Percentiles rank a stretch among this genome's conserved stretches.
Conservation (phyloP, 2,113 vertebrate species). For the Tragelaphus buxtoni region DNA sequence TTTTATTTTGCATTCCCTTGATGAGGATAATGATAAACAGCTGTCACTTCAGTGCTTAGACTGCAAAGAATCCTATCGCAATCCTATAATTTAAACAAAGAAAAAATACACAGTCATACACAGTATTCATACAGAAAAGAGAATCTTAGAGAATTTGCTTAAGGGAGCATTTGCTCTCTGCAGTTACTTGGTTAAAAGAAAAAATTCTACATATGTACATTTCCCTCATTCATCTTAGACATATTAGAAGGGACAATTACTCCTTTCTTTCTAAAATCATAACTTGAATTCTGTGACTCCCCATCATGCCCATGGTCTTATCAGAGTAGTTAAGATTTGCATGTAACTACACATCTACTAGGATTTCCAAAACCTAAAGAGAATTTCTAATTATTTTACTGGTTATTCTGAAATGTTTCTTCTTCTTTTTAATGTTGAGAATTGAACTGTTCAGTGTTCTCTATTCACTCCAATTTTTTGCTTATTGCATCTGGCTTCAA, state of each 20-base stretch:
- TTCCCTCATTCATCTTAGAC: slow-evolving; percentile 48
- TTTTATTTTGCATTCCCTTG: slow-evolving; percentile 84
- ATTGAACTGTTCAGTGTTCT: neutral
- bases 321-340: slow-evolving; percentile 23
- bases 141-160: slow-evolving; percentile 45
- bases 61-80: slow-evolving; percentile 77
- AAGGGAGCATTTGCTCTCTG: slow-evolving; percentile 8
- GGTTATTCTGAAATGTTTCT: neutral
- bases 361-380: slow-evolving; percentile 33
- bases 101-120: slow-evolving; percentile 44
- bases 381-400: slow-evolving; percentile 12
- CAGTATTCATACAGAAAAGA: slow-evolving; percentile 47
- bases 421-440: neutral
- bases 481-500: neutral
- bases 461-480: neutral
- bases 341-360: neutral
- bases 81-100: slow-evolving; percentile 81
- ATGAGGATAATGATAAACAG: slow-evolving; percentile 87
- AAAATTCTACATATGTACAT: slow-evolving; percentile 15
- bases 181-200: slow-evolving; percentile 48
- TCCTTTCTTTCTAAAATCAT: slow-evolving; percentile 45
- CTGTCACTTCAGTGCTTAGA: slow-evolving; percentile 79
- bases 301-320: neutral
- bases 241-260: slow-evolving; percentile 38
- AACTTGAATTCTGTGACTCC: slow-evolving; percentile 1